These are phyloP conservation scores for Motacilla tschutschensis DNA, from an alignment of 2,113 vertebrate genomes.

Conservation along the genomic window DNA sequence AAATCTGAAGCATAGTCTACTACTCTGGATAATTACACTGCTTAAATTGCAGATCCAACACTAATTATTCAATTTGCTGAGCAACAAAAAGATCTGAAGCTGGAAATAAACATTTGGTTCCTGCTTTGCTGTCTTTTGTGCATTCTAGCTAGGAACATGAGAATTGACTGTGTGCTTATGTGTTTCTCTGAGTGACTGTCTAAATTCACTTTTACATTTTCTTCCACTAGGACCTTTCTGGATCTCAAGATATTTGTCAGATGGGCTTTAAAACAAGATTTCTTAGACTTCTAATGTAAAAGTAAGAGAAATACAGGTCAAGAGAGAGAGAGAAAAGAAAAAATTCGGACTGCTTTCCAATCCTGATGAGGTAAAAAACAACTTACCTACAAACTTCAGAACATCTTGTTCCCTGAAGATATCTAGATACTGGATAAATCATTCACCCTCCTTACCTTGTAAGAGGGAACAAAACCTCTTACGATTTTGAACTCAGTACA, in stretches of 20 bases:
- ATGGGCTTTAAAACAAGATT: background rate
- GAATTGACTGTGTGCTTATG: background rate
- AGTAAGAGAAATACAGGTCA: background rate
- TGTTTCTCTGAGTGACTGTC: background rate
- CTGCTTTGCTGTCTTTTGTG: background rate
- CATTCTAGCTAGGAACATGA: background rate
- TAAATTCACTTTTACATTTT: background rate
- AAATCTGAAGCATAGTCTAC: background rate
- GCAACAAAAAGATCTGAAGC: background rate
- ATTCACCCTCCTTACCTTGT: background rate
- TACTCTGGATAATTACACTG: background rate
- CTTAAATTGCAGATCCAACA: background rate
- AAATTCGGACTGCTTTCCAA: background rate
- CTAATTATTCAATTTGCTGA: background rate
- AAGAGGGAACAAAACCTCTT: background rate
- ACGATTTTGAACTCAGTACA: background rate
- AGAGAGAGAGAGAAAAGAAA: background rate
- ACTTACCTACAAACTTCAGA: background rate
- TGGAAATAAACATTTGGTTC: conserved; percentile 1
- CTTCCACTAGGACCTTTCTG: background rate
- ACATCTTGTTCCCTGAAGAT: background rate
- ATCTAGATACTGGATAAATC: background rate
- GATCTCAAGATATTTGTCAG: background rate
- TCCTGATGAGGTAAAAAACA: background rate
- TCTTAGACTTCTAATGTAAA: background rate